Evolutionary conservation across 2,888 invertebrate genomes (phyloP).

Genomic region (Polydrusus cervinus): DNA sequence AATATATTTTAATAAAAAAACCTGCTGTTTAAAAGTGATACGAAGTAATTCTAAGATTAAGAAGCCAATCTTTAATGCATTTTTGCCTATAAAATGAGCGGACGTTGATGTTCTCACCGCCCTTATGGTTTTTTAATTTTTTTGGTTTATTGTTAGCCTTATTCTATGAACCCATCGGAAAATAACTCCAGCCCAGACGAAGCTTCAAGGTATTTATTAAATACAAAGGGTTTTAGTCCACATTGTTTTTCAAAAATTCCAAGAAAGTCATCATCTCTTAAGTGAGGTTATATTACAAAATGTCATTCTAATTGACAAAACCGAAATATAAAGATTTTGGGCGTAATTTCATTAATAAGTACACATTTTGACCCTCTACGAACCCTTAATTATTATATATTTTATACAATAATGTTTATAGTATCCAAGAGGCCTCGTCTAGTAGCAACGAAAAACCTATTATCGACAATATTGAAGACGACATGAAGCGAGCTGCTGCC

Average conservation of each 20-base stretch:
- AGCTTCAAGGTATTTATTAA: conserved; percentile 71
- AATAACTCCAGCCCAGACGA: conserved; percentile 71
- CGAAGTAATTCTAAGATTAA: background rate
- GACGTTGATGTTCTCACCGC: conserved; percentile 52
- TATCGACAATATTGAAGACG: conserved; percentile 73
- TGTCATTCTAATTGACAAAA: conserved; percentile 5
- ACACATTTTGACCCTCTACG: background rate
- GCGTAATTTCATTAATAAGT: conserved; percentile 5
- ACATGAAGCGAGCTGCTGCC: conserved; percentile 85
- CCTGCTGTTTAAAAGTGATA: background rate
- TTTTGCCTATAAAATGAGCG: conserved; percentile 19
- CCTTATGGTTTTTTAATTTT: conserved; percentile 55
- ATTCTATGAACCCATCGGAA: conserved; percentile 73
- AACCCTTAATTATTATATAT: background rate
- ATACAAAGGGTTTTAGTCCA: background rate
- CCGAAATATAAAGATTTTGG: background rate
- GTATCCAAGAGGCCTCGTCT: conserved; percentile 70
- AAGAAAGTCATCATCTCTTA: conserved; percentile 13
- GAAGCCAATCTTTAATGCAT: background rate
- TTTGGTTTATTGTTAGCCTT: conserved; percentile 60
- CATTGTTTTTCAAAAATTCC: background rate
- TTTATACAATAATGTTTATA: conserved; percentile 60
- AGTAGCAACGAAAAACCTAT: conserved; percentile 61
- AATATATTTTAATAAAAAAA: conserved; percentile 18
- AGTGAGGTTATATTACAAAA: conserved; percentile 26